Evolutionary conservation across 2,888 invertebrate species (phyloP).

Genomic region (Saturnia japonica): DNA sequence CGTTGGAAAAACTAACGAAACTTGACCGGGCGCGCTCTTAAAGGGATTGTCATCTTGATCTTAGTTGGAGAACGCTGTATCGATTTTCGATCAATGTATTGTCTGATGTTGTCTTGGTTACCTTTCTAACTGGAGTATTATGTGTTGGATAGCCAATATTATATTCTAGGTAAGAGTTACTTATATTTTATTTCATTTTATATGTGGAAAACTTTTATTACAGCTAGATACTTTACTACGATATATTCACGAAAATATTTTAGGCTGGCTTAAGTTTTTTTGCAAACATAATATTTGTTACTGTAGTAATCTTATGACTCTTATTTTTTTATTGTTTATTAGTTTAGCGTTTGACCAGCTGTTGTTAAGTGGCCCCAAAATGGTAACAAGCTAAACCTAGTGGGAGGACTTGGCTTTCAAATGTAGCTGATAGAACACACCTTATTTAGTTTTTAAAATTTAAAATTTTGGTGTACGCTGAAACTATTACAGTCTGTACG

Average conservation of each 20-base stretch:
- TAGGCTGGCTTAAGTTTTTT: not conserved
- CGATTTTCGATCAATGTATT: constrained; percentile 14
- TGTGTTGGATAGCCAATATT: not conserved
- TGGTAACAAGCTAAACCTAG: too few species aligned
- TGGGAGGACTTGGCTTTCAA: too few species aligned
- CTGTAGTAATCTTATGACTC: too few species aligned
- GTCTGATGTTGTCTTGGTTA: constrained; percentile 3
- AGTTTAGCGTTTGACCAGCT: too few species aligned
- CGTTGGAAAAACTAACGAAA: constrained; percentile 57
- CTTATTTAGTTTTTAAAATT: too few species aligned
- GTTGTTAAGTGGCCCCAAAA: too few species aligned
- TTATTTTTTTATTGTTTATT: too few species aligned
- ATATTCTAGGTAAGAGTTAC: not conserved
- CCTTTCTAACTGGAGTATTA: not conserved
- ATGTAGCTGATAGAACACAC: too few species aligned
- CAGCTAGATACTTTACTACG: too few species aligned
- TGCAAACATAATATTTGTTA: not conserved
- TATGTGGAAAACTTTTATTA: too few species aligned
- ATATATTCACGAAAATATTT: not conserved
- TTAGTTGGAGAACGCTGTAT: constrained; percentile 8
- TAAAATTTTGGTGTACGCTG: too few species aligned
- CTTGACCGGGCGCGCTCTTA: constrained; percentile 45
- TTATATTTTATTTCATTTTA: too few species aligned
- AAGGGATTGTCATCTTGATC: constrained; percentile 26
- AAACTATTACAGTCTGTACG: constrained; percentile 6